Evolutionary conservation across 2,888 invertebrate genomes (phyloP).

Genomic region (Drosophila fulvimacula): DNA sequence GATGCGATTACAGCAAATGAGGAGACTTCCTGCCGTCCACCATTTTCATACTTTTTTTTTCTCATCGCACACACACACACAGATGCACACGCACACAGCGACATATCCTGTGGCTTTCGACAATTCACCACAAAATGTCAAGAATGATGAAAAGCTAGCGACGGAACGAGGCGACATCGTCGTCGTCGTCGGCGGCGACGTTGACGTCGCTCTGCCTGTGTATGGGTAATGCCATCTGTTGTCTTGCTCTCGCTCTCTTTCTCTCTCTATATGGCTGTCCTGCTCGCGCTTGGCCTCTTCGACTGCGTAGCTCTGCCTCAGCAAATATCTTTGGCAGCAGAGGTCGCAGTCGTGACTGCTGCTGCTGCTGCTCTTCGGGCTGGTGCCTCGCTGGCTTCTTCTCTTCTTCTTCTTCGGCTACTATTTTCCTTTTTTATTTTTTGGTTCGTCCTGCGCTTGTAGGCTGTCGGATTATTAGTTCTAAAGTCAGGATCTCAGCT

Average conservation of each 20-base stretch:
- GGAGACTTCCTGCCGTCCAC: conserved; percentile 80
- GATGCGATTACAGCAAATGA: conserved; percentile 81
- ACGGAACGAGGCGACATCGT: conserved; percentile 40
- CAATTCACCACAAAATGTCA: conserved; percentile 85
- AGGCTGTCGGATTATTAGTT: conserved; percentile 81
- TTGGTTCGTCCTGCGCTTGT: conserved; percentile 70
- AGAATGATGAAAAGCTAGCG: conserved; percentile 83
- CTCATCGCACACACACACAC: conserved; percentile 30
- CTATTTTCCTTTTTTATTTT: conserved; percentile 14
- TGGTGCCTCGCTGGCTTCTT: conserved; percentile 55
- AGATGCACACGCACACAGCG: conserved; percentile 51
- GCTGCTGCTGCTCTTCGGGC: conserved; percentile 46
- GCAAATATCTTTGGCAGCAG: conserved; percentile 63
- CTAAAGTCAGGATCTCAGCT: conserved; percentile 78
- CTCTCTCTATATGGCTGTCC: neutral
- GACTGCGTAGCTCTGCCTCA: conserved; percentile 37
- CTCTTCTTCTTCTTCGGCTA: conserved; percentile 27
- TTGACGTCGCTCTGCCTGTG: conserved; percentile 43
- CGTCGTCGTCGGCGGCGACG: conserved; percentile 24
- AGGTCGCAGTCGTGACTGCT: conserved; percentile 29
- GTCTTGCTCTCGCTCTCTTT: conserved; percentile 53
- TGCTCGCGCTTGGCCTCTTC: conserved; percentile 31
- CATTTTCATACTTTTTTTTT: conserved; percentile 60
- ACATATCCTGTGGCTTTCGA: conserved; percentile 84
- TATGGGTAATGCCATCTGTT: conserved; percentile 55